A percentile compares a stretch with the other conserved stretches of the same genome.
Conservation (phyloP, 2,797 vertebrate species). For the Gymnoscopelus braueri region DNA sequence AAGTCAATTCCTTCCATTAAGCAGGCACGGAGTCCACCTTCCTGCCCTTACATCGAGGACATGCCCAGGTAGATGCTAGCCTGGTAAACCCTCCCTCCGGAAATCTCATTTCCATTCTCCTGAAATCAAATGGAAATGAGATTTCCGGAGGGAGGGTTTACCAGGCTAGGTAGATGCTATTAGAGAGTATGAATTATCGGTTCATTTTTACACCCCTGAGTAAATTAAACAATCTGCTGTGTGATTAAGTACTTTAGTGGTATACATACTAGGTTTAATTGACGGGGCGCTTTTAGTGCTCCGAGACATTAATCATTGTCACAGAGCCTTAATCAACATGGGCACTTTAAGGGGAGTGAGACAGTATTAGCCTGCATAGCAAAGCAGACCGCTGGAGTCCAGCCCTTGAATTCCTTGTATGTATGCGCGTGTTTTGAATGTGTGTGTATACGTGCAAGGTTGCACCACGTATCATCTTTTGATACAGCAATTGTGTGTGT, state of each 20-base stretch:
- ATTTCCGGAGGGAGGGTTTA: too few species aligned
- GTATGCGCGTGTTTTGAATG: constrained; percentile 27
- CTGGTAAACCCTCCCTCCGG: too few species aligned
- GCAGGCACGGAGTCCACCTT: background rate
- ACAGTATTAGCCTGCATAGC: constrained; percentile 55
- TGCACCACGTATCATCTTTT: constrained; percentile 46
- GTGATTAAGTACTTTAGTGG: background rate
- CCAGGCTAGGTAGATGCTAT: background rate
- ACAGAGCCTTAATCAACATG: constrained; percentile 66
- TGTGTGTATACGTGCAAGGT: constrained; percentile 25
- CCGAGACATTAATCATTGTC: constrained; percentile 58
- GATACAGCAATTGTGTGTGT: constrained; percentile 33
- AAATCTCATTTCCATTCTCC: too few species aligned
- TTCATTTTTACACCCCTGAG: too few species aligned
- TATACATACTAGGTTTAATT: constrained; percentile 28
- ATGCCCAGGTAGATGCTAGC: background rate
- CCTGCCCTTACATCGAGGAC: constrained; percentile 3
- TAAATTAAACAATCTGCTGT: too few species aligned
- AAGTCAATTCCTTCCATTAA: too few species aligned
- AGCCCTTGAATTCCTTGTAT: constrained; percentile 29
- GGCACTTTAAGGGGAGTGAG: constrained; percentile 52
- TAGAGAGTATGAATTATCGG: background rate
- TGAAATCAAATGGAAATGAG: too few species aligned
- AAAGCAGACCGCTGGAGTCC: constrained; percentile 66
- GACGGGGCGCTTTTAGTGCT: constrained; percentile 40